phyloP scores from a whole-genome alignment of 1,140 invertebrate genomes.

The Saccostrea glomerata region DNA sequence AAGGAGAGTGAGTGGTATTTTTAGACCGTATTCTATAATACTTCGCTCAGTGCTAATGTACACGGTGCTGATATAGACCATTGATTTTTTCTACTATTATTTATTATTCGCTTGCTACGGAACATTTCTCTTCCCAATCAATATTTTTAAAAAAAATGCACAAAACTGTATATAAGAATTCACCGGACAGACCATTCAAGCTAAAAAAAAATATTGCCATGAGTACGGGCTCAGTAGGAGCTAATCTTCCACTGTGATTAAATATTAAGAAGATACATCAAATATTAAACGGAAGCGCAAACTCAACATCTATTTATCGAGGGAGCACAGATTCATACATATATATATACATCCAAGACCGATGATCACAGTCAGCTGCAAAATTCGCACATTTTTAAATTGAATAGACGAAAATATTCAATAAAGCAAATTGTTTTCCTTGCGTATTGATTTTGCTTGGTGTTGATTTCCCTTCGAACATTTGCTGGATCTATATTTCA shows the following conservation, averaged over 20 bases:
- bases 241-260: constrained; percentile 9
- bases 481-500: constrained; percentile 28
- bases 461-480: constrained; percentile 19
- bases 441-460: background rate
- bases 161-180: constrained; percentile 15
- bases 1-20: background rate
- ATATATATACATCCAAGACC: background rate
- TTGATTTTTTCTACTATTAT: constrained; percentile 43
- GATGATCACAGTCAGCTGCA: constrained; percentile 2
- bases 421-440: constrained; percentile 32
- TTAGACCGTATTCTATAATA: background rate
- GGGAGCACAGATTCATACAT: constrained; percentile 5
- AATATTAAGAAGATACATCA: constrained; percentile 19
- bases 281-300: background rate
- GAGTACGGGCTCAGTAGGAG: background rate
- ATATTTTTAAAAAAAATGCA: constrained; percentile 37
- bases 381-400: constrained; percentile 36
- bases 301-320: background rate
- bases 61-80: constrained; percentile 6
- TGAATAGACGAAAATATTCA: constrained; percentile 29
- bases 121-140: constrained; percentile 34
- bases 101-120: constrained; percentile 37
- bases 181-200: background rate
- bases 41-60: constrained; percentile 20
- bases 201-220: constrained; percentile 10